Conservation (phyloP, 2,113 vertebrate genomes). For the Ranitomeya variabilis region DNA sequence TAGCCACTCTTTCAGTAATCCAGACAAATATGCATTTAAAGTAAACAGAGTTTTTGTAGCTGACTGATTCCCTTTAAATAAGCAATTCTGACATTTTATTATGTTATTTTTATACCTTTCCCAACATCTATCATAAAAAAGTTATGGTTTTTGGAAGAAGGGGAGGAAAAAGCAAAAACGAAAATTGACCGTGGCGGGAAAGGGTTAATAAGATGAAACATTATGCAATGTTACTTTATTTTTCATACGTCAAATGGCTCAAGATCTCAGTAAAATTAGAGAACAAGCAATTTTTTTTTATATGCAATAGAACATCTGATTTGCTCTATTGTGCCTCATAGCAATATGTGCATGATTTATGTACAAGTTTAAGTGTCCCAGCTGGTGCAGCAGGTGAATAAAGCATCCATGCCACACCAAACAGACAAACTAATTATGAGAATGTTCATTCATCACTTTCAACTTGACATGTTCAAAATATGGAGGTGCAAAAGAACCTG, state of each 20-base stretch:
- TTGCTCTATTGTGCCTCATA: neutral
- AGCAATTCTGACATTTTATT: neutral
- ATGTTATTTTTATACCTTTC: neutral
- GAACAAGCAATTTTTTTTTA: neutral
- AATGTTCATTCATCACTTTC: neutral
- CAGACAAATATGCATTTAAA: no score
- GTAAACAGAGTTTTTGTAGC: no score
- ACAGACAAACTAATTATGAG: neutral
- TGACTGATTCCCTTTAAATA: neutral
- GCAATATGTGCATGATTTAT: neutral
- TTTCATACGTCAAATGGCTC: neutral
- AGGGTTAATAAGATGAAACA: neutral
- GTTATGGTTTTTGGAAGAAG: no score
- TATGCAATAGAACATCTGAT: neutral
- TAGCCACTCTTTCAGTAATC: no score
- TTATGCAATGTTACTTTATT: neutral
- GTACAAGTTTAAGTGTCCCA: neutral
- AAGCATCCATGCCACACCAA: neutral
- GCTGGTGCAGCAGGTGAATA: conserved; percentile 1
- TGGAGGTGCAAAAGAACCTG: neutral
- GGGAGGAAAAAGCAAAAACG: no score
- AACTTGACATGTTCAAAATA: neutral
- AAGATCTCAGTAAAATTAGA: no score
- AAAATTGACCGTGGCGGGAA: no score
- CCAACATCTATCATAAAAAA: no score